Conservation (phyloP, 2,888 invertebrate genomes). For the Leucozona laternaria region DNA sequence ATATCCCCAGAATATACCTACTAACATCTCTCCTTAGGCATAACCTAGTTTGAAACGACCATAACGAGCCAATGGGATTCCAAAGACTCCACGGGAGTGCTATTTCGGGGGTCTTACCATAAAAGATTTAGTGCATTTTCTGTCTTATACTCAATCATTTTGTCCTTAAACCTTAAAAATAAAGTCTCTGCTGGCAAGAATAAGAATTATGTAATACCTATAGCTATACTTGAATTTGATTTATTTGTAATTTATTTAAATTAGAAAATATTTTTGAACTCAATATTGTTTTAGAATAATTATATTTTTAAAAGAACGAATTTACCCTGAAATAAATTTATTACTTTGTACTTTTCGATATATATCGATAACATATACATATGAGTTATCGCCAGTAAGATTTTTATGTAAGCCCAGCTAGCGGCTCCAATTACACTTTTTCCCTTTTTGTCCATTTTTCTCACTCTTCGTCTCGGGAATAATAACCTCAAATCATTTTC, state of each 20-base stretch:
- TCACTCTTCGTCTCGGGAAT: neutral
- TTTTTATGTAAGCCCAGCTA: conserved; percentile 17
- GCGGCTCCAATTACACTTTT: conserved; percentile 50
- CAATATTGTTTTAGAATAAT: conserved; percentile 8
- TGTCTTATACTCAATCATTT: conserved; percentile 23
- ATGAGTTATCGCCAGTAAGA: conserved; percentile 48
- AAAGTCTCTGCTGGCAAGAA: neutral
- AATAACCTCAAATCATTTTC: conserved; percentile 71
- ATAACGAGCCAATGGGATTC: conserved; percentile 37
- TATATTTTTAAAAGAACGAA: neutral
- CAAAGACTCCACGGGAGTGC: conserved; percentile 24
- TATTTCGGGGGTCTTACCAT: neutral
- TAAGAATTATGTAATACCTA: conserved; percentile 5
- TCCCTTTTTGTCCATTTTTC: neutral
- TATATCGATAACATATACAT: conserved; percentile 15
- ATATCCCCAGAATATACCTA: neutral
- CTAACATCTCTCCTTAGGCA: neutral
- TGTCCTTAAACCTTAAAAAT: conserved; percentile 25
- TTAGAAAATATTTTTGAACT: neutral
- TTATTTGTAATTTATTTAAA: conserved; percentile 35
- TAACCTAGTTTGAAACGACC: conserved; percentile 22
- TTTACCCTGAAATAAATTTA: neutral
- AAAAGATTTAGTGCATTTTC: conserved; percentile 33
- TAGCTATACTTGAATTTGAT: conserved; percentile 28
- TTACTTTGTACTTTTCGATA: conserved; percentile 3